Conservation (phyloP, 2,113 vertebrate species). For the Macrotus californicus region DNA sequence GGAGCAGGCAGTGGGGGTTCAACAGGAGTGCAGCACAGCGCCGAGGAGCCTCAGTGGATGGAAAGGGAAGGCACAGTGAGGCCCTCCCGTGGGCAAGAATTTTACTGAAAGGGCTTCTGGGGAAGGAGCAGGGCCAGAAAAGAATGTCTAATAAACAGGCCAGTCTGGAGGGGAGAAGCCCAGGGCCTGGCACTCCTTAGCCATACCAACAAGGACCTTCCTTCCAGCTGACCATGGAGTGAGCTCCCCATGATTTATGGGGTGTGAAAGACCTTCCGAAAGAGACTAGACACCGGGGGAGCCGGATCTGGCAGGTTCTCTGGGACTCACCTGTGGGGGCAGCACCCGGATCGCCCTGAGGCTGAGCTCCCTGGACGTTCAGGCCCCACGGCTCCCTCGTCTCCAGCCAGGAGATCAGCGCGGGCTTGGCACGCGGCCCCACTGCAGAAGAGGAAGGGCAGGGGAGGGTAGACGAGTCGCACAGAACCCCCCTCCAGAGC, state of each 20-base stretch:
- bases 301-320: neutral
- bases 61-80: neutral
- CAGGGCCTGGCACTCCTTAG: neutral
- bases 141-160: neutral
- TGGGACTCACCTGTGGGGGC: constrained; percentile 41
- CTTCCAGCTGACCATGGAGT: neutral
- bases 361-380: neutral
- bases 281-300: neutral
- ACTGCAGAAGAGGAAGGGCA: constrained; percentile 41
- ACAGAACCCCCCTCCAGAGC: neutral
- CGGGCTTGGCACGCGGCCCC: constrained; percentile 56
- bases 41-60: neutral
- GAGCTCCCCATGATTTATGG: neutral
- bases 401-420: constrained; percentile 68
- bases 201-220: neutral
- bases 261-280: neutral
- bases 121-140: neutral
- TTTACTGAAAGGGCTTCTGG: neutral
- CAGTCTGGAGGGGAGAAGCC: neutral
- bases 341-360: neutral
- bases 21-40: neutral
- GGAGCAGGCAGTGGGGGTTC: neutral
- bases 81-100: neutral
- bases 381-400: constrained; percentile 51
- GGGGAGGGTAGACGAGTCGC: neutral